A percentile compares a stretch with the other conserved stretches of the same genome.
Evolutionary conservation across 2,113 vertebrate species (phyloP).

Genomic region (Podiceps cristatus): DNA sequence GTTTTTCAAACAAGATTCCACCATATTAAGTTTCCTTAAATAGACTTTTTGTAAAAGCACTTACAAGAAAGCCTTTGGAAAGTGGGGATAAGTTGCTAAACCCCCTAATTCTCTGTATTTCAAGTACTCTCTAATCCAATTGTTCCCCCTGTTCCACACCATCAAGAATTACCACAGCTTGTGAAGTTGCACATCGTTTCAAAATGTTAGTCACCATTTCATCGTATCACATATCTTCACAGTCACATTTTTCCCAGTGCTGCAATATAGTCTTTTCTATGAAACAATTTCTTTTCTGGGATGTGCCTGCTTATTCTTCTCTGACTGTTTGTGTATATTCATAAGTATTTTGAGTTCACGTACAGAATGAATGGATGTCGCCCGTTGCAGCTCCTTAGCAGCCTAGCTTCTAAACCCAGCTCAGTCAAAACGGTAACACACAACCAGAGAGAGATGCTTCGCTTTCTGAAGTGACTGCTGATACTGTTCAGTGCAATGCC

Average conservation of each 20-base stretch:
- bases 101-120: neutral
- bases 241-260: neutral
- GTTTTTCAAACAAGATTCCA: neutral
- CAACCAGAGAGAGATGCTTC: neutral
- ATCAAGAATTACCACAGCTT: neutral
- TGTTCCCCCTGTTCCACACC: neutral
- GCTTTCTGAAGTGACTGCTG: neutral
- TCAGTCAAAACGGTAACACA: neutral
- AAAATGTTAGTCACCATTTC: neutral
- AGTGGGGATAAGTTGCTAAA: neutral
- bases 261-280: neutral
- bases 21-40: neutral
- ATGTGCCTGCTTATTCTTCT: neutral
- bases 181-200: neutral
- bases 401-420: neutral
- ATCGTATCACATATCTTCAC: neutral
- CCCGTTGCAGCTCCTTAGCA: neutral
- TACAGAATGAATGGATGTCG: rapidly evolving
- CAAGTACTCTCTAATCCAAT: neutral
- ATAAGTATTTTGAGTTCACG: neutral
- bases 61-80: neutral
- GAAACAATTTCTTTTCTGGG: neutral
- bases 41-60: neutral
- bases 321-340: neutral
- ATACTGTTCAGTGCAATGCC: neutral